A percentile compares a stretch with the other conserved stretches of the same genome.
Evolutionary conservation across 2,113 vertebrate species (phyloP).

Genomic region (Meleagris gallopavo): DNA sequence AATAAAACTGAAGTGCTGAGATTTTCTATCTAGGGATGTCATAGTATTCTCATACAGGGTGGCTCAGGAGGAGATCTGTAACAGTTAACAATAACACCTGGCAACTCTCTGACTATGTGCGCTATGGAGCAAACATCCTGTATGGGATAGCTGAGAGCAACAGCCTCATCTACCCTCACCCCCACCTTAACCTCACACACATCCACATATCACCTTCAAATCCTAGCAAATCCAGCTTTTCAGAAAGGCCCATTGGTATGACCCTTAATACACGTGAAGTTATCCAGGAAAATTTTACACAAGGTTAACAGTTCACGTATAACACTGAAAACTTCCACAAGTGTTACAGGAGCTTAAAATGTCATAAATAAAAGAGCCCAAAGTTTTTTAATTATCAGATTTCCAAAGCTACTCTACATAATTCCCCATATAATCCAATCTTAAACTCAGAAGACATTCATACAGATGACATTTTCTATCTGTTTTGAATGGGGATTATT

Average conservation of each 20-base stretch:
- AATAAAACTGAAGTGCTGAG: not conserved
- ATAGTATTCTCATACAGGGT: not conserved
- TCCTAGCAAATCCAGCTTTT: not conserved
- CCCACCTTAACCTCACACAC: not conserved
- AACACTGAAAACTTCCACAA: conserved; percentile 36
- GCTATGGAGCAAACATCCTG: not conserved
- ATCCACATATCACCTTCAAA: not conserved
- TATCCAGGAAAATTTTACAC: not conserved
- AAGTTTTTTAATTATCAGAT: conserved; percentile 77
- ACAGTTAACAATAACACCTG: not conserved
- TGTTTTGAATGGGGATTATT: conserved; percentile 81
- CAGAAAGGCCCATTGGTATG: not conserved
- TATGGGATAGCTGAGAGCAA: not conserved
- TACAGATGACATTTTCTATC: conserved; percentile 78
- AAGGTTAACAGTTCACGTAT: not conserved
- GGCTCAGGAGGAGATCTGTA: not conserved
- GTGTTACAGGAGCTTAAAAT: conserved; percentile 68
- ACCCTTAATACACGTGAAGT: not conserved
- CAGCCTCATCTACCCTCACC: not conserved
- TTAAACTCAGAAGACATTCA: conserved; percentile 76
- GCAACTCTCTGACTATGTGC: not conserved
- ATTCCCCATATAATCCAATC: conserved; percentile 80
- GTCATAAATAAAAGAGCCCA: conserved; percentile 61
- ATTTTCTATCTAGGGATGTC: not conserved
- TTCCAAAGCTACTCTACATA: conserved; percentile 74